Base-by-base conservation (phyloP, 2,797 vertebrate species). In the Aotus griseimembra region DNA sequence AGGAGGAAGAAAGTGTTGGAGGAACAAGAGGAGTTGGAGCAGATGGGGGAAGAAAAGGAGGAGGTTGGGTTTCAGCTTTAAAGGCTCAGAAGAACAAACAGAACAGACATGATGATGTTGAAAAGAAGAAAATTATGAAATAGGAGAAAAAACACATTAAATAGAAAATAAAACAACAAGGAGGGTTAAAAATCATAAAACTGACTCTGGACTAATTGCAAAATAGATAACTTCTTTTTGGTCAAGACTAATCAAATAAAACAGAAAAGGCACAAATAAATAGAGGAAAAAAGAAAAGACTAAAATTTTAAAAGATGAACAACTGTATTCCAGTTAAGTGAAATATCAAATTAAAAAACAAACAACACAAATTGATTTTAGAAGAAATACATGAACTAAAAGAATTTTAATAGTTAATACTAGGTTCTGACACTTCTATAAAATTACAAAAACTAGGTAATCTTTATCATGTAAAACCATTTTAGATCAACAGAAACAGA, bases 21-120 rank as follows among this genome's bases (percentile, higher is more conserved):
- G 7, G 2, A 24, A 2, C 0, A 20, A 5, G 0, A 28, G 26
- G 3, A 12, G 61, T 2, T 4, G 24, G 26, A 41, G 13, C 7
- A 46, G 12, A 1, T 4, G 2, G 4, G 10, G 1, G 14, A 28
- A 19, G 15, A 73, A 30, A 4, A 46, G 55, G 55, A 57, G 15
- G 9, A 13, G 36, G 4, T 0, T 13, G 20, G 11, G 10, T 22
- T 24, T 46, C 57, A 46, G 17, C 41, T 84, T 46, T 19, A 83
- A 61, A 83, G 28, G 6, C 19, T 46, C 19, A n/a, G 82, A 84
- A 22, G 17, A 8, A 12, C 30, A n/a, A 33, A 44, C 24, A 26
- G 11, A 81, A 39, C 11, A 50, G n/a, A 73, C 11, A 52, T 52
- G 12, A 33, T n/a, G 20, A 79, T n/a, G 52, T n/a, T 50, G 11